Conservation (phyloP, 2,888 invertebrate species). For the Linnaemya tessellans region DNA sequence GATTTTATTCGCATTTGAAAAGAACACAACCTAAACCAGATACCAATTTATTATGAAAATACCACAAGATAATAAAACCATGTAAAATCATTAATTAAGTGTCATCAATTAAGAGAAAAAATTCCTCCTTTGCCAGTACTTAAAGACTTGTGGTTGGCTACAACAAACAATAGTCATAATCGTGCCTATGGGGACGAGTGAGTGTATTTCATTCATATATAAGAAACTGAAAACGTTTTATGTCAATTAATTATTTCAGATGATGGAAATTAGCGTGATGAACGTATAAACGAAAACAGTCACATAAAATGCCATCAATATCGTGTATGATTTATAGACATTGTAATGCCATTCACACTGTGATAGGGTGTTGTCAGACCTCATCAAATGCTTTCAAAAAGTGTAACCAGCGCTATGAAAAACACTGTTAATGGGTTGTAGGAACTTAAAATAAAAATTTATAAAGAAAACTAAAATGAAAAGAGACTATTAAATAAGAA, state of each 20-base stretch:
- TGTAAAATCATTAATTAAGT: conserved; percentile 53
- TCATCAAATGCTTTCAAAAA: conserved; percentile 3
- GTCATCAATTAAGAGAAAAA: conserved; percentile 40
- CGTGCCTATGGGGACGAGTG: background rate
- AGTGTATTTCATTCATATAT: background rate
- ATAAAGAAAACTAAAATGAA: background rate
- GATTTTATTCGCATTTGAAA: background rate
- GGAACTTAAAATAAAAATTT: background rate
- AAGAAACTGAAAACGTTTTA: background rate
- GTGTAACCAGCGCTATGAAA: conserved; percentile 16
- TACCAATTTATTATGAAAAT: conserved; percentile 24
- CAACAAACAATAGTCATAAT: background rate
- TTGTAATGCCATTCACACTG: conserved; percentile 13
- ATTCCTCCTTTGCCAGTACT: background rate
- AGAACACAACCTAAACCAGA: background rate
- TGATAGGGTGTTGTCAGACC: background rate
- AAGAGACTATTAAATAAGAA: conserved; percentile 36
- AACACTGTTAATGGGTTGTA: background rate
- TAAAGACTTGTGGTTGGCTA: background rate
- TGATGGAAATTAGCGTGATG: conserved; percentile 6
- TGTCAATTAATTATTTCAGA: conserved; percentile 2
- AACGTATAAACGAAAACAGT: background rate
- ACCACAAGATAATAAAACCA: conserved; percentile 21
- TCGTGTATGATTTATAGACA: conserved; percentile 11
- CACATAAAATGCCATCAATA: background rate